A percentile compares a stretch with the other conserved stretches of the same genome.
Conservation (phyloP, 1,140 invertebrate species). For the Papilio dardanus region DNA sequence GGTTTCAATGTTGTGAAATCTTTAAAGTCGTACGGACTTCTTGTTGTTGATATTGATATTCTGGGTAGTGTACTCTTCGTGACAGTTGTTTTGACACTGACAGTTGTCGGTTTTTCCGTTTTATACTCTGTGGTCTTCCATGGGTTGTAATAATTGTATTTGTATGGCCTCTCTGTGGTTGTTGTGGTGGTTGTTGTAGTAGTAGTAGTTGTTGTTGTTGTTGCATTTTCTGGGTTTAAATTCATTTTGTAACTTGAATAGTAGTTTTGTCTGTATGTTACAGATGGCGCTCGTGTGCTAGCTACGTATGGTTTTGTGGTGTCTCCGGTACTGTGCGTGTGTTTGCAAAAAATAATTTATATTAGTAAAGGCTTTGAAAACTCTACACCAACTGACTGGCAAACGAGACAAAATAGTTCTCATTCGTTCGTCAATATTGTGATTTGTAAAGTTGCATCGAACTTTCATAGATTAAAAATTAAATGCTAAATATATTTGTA, state of each 20-base stretch:
- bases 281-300: slow-evolving; percentile 59
- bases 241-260: slow-evolving; percentile 54
- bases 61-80: slow-evolving; percentile 35
- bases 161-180: slow-evolving; percentile 36
- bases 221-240: slow-evolving; percentile 41
- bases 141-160: slow-evolving; percentile 41
- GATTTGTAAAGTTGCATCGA: slow-evolving; percentile 29
- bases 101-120: slow-evolving; percentile 41
- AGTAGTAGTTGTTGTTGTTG: slow-evolving; percentile 43
- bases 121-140: slow-evolving; percentile 37
- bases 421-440: slow-evolving; percentile 54
- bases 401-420: slow-evolving; percentile 54
- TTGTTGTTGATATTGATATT: slow-evolving; percentile 78
- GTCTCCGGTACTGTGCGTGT: slow-evolving; percentile 70
- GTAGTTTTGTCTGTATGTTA: slow-evolving; percentile 53
- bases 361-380: slow-evolving; percentile 52
- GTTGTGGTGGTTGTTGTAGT: slow-evolving; percentile 48
- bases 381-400: slow-evolving; percentile 55
- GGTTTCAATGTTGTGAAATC: slow-evolving; percentile 73
- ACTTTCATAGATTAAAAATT: not conserved
- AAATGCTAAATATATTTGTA: not conserved
- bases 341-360: slow-evolving; percentile 58
- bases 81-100: slow-evolving; percentile 45
- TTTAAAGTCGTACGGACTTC: slow-evolving; percentile 82
- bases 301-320: slow-evolving; percentile 74